Conservation (phyloP, 2,888 invertebrate genomes). For the Anorthoa munda region DNA sequence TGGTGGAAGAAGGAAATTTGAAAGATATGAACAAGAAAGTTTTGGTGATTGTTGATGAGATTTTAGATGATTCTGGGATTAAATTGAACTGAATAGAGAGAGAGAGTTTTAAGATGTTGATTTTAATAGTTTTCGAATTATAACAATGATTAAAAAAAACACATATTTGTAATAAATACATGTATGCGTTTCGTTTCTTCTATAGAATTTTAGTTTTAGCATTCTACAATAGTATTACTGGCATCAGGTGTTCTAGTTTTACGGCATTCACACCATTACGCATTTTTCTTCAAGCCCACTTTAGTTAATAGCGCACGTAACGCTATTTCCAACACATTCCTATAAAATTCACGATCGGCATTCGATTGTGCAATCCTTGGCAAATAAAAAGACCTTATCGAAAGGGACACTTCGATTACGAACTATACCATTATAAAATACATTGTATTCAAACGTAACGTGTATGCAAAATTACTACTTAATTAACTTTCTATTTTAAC, state of each 20-base stretch:
- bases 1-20: slow-evolving; percentile 70
- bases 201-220: not conserved
- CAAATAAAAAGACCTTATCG: slow-evolving; percentile 38
- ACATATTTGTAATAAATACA: not conserved
- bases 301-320: slow-evolving; percentile 15
- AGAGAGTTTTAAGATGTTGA: not conserved
- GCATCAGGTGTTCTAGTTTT: not conserved
- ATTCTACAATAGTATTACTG: too few relatives aligned
- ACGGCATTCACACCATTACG: slow-evolving; percentile 21
- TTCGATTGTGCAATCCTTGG: slow-evolving; percentile 39
- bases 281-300: slow-evolving; percentile 27
- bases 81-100: slow-evolving; percentile 34
- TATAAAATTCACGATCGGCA: slow-evolving; percentile 5
- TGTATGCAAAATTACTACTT: slow-evolving; percentile 69
- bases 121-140: not conserved
- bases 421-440: slow-evolving; percentile 49
- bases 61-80: slow-evolving; percentile 74
- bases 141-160: not conserved
- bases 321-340: slow-evolving; percentile 22
- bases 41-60: slow-evolving; percentile 74
- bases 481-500: slow-evolving; percentile 87
- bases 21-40: slow-evolving; percentile 76
- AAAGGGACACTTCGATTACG: slow-evolving; percentile 47
- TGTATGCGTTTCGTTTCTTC: not conserved
- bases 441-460: slow-evolving; percentile 64